A percentile compares a stretch with the other conserved stretches of the same genome.
These are phyloP conservation scores for Lepidonotus clava DNA, from an alignment of 2,888 invertebrate genomes.

Conservation along the genomic window DNA sequence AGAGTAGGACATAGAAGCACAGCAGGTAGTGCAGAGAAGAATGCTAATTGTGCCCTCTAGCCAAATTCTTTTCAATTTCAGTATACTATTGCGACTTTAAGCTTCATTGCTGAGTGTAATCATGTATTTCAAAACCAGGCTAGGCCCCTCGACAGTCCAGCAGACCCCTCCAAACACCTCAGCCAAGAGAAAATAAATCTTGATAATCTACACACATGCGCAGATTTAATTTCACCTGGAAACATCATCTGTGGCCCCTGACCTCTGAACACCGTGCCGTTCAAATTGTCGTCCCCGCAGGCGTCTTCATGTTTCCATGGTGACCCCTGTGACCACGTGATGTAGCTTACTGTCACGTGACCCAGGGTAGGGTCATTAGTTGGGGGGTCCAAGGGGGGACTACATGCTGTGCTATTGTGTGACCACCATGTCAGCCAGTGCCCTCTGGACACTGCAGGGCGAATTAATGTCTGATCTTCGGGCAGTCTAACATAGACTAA, in stretches of 20 bases:
- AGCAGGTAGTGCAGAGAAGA: not conserved
- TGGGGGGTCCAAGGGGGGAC: not conserved
- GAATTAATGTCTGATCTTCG: not conserved
- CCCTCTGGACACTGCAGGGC: not conserved
- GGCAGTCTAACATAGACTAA: constrained; percentile 11
- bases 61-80: too few species aligned
- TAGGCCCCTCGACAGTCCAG: too few species aligned
- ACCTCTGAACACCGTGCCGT: not conserved
- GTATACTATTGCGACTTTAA: too few species aligned
- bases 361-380: constrained; percentile 2
- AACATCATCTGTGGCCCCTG: not conserved
- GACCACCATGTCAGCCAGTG: not conserved
- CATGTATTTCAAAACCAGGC: too few species aligned
- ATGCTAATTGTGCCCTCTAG: not conserved
- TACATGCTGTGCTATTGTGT: not conserved
- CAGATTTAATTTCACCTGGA: not conserved
- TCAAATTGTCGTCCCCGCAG: not conserved
- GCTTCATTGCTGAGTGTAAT: too few species aligned
- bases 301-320: constrained; percentile 28
- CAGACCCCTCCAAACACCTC: too few species aligned
- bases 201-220: not conserved
- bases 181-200: not conserved
- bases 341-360: not conserved
- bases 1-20: too few species aligned
- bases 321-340: constrained; percentile 19